Base-by-base conservation (phyloP, 1,140 invertebrate species). In the Sarcophaga bullata region DNA sequence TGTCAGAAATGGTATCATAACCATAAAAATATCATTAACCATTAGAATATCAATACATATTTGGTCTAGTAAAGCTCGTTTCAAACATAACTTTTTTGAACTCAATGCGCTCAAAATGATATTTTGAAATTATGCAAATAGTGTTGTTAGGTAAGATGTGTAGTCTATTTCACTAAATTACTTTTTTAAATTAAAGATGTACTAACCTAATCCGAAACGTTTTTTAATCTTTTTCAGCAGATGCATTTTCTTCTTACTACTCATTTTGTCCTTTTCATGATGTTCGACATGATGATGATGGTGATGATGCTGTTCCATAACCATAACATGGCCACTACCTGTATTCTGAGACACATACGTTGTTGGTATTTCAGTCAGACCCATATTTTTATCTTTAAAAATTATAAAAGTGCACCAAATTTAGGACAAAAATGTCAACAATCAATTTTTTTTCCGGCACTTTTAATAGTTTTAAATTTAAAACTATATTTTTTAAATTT, bases 221-320 rank as follows among this genome's bases (percentile, higher is more conserved):
- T 90, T 90, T 84, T 91, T 91, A 83, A 92, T 92, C 85, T 91
- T 92, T 87, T 92, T 91, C 72, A 92, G 87, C 73, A 92, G 87
- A 85, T 92, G 91, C 91, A 92, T 91, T 88, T 91, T 92, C 86
- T 91, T 91, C 85, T 91, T 91, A 82, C 85, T 89, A 25, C 86
- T 87, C 80, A 89, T 83, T 86, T 88, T 88, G 82, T 88, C 87
- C 85, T 88, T 88, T 83, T 78, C 75, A 10, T n/a, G 48, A 19
- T 78, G 75, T 78, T 78, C 48, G 48, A 78, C n/a, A 50, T 78
- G 75, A 46, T 78, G 52, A 83, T 83, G 82, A 82, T 82, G 84
- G 62, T 73, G 82, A 84, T 48, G 83, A 84, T 83, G 85, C 11
- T 82, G 84, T 80, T 86, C 84, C 73, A 83, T 83, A 68, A 84